A percentile compares a stretch with the other conserved stretches of the same genome.
phyloP scores from a whole-genome alignment of 2,888 invertebrate species.

The Caenorhabditis imperialis region DNA sequence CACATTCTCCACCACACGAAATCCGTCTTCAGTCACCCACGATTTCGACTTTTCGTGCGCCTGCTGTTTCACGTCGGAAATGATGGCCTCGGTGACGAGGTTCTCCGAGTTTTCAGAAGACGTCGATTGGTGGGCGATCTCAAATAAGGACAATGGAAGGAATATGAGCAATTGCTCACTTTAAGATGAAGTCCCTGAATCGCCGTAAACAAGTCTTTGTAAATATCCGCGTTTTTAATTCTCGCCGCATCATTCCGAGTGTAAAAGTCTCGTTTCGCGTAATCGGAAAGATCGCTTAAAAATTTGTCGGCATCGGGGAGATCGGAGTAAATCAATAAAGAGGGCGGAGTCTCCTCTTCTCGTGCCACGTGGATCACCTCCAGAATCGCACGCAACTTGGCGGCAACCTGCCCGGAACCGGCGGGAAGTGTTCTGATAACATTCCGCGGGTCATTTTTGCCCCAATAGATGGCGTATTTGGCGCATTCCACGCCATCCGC shows the following conservation, averaged over 20 bases:
- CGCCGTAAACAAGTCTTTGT: slow-evolving; percentile 32
- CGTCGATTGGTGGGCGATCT: too few species aligned
- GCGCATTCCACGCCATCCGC: slow-evolving; percentile 28
- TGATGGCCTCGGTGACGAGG: not conserved
- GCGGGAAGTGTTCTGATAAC: slow-evolving; percentile 30
- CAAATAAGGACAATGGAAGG: too few species aligned
- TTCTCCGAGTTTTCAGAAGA: too few species aligned
- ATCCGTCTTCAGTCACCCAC: not conserved
- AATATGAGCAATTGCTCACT: too few species aligned
- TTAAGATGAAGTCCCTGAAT: slow-evolving; percentile 44
- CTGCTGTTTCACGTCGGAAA: not conserved
- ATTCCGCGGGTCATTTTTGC: slow-evolving; percentile 48
- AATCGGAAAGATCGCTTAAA: slow-evolving; percentile 19
- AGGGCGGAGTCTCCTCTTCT: slow-evolving; percentile 41
- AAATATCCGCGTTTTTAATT: slow-evolving; percentile 35
- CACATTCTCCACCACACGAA: too few species aligned
- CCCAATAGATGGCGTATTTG: slow-evolving; percentile 57
- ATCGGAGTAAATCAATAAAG: slow-evolving; percentile 45
- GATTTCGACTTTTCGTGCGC: not conserved
- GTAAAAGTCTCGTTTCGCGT: slow-evolving; percentile 51
- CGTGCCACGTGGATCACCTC: slow-evolving; percentile 33
- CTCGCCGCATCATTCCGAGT: slow-evolving; percentile 7
- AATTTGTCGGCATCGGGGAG: slow-evolving; percentile 17
- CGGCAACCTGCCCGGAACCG: slow-evolving; percentile 28
- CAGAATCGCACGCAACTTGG: slow-evolving; percentile 40